Percentiles rank a stretch among this genome's conserved stretches.
Conservation (phyloP, 2,888 invertebrate species). For the Prenolepis imparis region DNA sequence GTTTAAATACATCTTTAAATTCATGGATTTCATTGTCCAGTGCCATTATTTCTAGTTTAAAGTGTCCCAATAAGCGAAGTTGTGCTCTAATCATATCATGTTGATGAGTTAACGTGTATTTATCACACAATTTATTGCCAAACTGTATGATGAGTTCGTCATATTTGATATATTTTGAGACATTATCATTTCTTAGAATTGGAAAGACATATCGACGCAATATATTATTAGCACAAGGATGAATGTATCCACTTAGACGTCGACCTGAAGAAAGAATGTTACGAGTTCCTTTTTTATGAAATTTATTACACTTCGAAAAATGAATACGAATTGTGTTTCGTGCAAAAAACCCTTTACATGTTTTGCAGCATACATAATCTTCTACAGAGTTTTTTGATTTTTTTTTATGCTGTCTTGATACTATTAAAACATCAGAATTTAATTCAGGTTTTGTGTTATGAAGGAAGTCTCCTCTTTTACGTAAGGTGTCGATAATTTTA, state of each 20-base stretch:
- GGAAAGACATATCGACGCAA: neutral
- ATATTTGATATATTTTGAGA: too few relatives aligned
- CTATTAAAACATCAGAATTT: neutral
- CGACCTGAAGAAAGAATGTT: neutral
- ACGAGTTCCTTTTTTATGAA: too few relatives aligned
- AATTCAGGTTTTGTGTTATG: neutral
- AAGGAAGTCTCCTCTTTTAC: neutral
- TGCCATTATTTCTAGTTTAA: neutral
- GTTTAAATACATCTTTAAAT: neutral
- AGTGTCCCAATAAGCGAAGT: neutral
- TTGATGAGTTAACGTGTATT: neutral
- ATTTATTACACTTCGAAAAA: neutral
- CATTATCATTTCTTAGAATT: neutral
- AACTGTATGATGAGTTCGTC: neutral
- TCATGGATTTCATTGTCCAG: neutral
- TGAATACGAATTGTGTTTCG: neutral
- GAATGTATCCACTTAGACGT: neutral
- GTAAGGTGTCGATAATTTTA: neutral
- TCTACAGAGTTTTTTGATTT: neutral
- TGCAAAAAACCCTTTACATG: neutral
- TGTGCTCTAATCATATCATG: slow-evolving; percentile 4
- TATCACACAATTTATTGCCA: neutral
- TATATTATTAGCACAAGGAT: neutral
- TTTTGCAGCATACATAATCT: neutral
- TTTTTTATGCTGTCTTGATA: neutral